Evolutionary conservation across 2,113 vertebrate species (phyloP).

Genomic region (Panthera tigris): DNA sequence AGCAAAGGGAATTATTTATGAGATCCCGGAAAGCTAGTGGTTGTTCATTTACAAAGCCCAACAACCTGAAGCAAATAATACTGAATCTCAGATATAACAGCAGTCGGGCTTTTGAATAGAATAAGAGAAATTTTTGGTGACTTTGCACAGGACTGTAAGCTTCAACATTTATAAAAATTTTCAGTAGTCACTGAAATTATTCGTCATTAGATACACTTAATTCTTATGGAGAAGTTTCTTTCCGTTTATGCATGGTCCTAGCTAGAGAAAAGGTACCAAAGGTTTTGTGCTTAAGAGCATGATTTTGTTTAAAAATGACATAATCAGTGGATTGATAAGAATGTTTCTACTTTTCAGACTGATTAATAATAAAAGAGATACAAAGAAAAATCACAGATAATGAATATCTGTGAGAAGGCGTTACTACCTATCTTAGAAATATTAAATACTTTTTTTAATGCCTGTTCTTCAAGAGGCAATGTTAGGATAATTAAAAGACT

Average conservation of each 20-base stretch:
- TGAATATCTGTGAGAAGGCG: no score
- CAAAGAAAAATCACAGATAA: not conserved
- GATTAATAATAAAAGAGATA: not conserved
- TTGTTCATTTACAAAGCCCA: conserved; percentile 40
- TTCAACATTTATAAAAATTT: not conserved
- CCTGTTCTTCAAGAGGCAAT: not conserved
- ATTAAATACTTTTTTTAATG: not conserved
- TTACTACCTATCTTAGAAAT: not conserved
- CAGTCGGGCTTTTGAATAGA: not conserved
- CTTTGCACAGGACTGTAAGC: not conserved
- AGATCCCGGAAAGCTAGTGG: not conserved
- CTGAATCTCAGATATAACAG: not conserved
- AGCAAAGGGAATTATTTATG: conserved; percentile 59
- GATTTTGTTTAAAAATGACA: not conserved
- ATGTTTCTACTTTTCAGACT: not conserved
- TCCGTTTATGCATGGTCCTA: not conserved
- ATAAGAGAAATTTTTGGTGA: not conserved
- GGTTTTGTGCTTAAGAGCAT: not conserved
- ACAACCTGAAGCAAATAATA: not conserved
- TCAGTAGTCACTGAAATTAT: not conserved
- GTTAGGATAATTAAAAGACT: not conserved
- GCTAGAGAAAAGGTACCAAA: not conserved
- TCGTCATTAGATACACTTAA: not conserved
- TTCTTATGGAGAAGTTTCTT: not conserved
- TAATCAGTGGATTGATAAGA: not conserved